These are phyloP conservation scores for Tenthredo livida DNA, from an alignment of 2,888 invertebrate genomes.

Conservation along the genomic window DNA sequence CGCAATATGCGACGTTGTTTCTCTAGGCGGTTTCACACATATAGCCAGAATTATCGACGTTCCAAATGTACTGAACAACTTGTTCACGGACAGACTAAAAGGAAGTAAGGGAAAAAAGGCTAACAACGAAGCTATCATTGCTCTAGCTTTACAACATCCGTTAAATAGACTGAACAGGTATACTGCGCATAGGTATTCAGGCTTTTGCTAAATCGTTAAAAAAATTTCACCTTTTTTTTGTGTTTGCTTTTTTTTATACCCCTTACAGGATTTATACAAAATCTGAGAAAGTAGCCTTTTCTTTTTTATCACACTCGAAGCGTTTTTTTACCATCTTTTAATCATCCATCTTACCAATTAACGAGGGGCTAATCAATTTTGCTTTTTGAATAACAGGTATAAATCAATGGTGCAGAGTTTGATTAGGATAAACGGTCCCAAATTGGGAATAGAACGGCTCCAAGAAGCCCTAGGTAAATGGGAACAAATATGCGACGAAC, in stretches of 20 bases:
- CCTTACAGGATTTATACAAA: neutral
- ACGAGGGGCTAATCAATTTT: neutral
- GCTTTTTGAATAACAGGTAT: slow-evolving; percentile 76
- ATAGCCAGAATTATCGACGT: slow-evolving; percentile 84
- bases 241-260: neutral
- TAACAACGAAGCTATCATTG: slow-evolving; percentile 81
- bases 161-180: slow-evolving; percentile 80
- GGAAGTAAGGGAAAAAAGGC: slow-evolving; percentile 80
- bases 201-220: slow-evolving; percentile 29
- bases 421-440: slow-evolving; percentile 77
- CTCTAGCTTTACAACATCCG: slow-evolving; percentile 83
- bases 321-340: neutral
- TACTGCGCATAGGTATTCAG: slow-evolving; percentile 44
- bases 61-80: slow-evolving; percentile 80
- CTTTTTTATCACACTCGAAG: neutral
- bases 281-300: neutral
- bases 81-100: slow-evolving; percentile 82
- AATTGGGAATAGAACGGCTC: slow-evolving; percentile 80
- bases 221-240: neutral
- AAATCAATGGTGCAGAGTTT: slow-evolving; percentile 82
- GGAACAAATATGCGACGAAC: slow-evolving; percentile 83
- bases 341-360: neutral
- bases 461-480: slow-evolving; percentile 82
- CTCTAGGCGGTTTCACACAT: slow-evolving; percentile 85
- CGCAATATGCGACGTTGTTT: slow-evolving; percentile 86